Evolutionary conservation across 2,113 vertebrate species (phyloP).

Genomic region (Dipodomys merriami): DNA sequence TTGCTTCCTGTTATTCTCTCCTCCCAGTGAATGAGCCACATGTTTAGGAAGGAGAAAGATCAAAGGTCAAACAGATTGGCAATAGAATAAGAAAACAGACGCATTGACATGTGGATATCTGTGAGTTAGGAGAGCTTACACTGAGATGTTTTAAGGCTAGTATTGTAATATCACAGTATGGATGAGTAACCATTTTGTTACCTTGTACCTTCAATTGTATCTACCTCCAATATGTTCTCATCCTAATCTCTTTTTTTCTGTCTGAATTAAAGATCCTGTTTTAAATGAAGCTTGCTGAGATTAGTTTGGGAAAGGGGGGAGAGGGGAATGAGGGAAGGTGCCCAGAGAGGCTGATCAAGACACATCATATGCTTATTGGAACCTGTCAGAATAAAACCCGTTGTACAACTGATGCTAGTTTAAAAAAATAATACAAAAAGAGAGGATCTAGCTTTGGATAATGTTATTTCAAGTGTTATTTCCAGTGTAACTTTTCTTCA

Average conservation of each 20-base stretch:
- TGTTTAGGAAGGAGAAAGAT: neutral
- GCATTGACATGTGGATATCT: neutral
- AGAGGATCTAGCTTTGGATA: neutral
- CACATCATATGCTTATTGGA: no score
- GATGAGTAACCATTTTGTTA: neutral
- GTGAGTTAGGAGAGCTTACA: neutral
- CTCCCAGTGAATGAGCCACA: neutral
- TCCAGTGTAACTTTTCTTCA: neutral
- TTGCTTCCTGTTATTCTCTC: neutral
- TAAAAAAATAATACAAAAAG: no score
- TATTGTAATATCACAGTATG: neutral
- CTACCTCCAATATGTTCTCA: neutral
- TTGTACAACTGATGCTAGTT: no score
- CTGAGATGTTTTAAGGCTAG: neutral
- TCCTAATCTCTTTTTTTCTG: conserved; percentile 36
- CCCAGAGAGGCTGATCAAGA: no score
- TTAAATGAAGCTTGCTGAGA: no score
- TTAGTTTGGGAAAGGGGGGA: no score
- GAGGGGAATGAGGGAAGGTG: no score
- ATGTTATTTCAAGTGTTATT: conserved; percentile 2
- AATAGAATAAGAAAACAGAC: neutral
- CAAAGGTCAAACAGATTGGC: neutral
- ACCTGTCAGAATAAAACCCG: no score
- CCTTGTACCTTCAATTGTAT: neutral
- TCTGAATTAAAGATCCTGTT: neutral